Percentiles rank a stretch among this genome's conserved stretches.
These are phyloP conservation scores for Crepidodera aurea DNA, from an alignment of 2,888 invertebrate genomes.

Conservation along the genomic window DNA sequence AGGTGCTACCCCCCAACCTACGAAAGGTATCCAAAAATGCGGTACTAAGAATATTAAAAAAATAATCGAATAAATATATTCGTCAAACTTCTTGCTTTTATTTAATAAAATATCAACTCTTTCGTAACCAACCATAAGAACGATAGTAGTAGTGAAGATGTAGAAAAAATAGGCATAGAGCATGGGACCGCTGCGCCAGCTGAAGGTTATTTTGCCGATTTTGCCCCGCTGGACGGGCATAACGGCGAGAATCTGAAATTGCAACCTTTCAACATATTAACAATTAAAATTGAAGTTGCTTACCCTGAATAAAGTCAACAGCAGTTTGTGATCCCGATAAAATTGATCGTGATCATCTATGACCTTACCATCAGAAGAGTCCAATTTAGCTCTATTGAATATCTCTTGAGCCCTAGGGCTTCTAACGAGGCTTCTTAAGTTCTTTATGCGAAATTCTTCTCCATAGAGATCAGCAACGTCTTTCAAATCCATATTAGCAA, in stretches of 20 bases:
- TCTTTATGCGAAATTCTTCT: slow-evolving; percentile 43
- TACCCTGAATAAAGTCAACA: slow-evolving; percentile 68
- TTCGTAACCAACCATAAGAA: slow-evolving; percentile 70
- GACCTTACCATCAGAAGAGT: slow-evolving; percentile 67
- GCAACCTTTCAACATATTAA: slow-evolving; percentile 30
- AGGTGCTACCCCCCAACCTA: slow-evolving; percentile 74
- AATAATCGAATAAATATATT: slow-evolving; percentile 74
- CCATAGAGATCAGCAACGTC: slow-evolving; percentile 50
- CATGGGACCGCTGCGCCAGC: slow-evolving; percentile 71
- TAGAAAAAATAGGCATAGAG: slow-evolving; percentile 73
- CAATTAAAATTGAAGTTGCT: slow-evolving; percentile 8
- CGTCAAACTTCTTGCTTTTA: slow-evolving; percentile 70
- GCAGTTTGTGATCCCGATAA: slow-evolving; percentile 72
- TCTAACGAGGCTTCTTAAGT: slow-evolving; percentile 48
- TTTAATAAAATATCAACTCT: slow-evolving; percentile 68
- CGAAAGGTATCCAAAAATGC: slow-evolving; percentile 75
- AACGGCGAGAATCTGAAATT: slow-evolving; percentile 69
- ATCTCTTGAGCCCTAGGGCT: slow-evolving; percentile 52
- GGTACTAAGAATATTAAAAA: slow-evolving; percentile 73
- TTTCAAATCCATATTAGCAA: slow-evolving; percentile 4
- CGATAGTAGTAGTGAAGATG: slow-evolving; percentile 66
- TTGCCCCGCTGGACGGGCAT: slow-evolving; percentile 67
- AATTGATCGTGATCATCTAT: slow-evolving; percentile 72
- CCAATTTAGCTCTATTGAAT: slow-evolving; percentile 62
- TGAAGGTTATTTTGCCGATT: slow-evolving; percentile 67